phyloP scores from a whole-genome alignment of 1,140 invertebrate species.

The Babylonia areolata region DNA sequence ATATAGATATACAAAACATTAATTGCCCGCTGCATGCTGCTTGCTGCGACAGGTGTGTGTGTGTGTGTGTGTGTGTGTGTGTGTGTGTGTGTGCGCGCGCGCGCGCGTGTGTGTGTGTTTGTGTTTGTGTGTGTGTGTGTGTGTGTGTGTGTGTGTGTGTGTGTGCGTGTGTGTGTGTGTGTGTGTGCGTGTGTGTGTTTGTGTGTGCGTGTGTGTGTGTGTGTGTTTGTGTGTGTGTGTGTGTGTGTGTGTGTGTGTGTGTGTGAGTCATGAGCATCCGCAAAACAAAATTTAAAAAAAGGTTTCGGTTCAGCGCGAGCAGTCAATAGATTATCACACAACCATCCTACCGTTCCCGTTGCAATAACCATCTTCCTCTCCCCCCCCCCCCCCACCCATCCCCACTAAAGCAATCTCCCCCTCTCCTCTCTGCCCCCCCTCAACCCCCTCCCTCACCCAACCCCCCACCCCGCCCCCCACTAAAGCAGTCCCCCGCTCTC shows the following conservation, averaged over 20 bases:
- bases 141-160: neutral
- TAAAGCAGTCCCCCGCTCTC: too few species aligned
- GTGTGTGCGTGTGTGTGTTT: too few species aligned
- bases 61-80: neutral
- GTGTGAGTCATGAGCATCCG: too few species aligned
- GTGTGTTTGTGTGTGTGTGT: too few species aligned
- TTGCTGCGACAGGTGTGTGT: neutral
- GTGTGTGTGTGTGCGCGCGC: neutral
- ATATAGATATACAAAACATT: too few species aligned
- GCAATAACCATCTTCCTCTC: neutral
- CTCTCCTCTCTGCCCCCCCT: neutral
- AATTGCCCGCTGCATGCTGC: neutral
- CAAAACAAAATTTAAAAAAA: neutral
- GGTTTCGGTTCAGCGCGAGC: neutral
- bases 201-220: too few species aligned
- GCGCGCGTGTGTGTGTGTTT: too few species aligned
- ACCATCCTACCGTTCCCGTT: neutral
- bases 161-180: neutral
- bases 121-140: too few species aligned
- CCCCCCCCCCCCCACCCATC: too few species aligned
- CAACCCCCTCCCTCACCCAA: neutral
- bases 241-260: neutral
- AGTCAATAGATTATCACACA: neutral
- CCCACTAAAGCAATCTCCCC: neutral
- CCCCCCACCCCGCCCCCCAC: too few species aligned